These are phyloP conservation scores for Luperina testacea DNA, from an alignment of 2,888 invertebrate species.

Conservation along the genomic window DNA sequence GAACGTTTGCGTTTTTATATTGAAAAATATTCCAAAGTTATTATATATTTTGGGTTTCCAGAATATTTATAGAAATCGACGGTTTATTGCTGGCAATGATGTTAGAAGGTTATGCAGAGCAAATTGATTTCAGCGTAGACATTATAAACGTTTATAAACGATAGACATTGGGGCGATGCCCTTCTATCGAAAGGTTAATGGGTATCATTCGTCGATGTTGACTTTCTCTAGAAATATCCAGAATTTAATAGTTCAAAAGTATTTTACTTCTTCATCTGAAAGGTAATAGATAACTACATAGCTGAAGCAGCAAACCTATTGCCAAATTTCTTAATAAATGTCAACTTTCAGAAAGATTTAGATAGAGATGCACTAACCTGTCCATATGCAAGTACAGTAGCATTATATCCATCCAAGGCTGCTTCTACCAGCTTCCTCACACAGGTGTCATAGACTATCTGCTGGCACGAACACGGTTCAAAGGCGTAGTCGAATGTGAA, in stretches of 20 bases:
- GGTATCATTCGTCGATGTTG: not conserved
- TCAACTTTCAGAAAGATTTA: not conserved
- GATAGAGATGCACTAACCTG: conserved; percentile 91
- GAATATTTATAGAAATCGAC: conserved; percentile 37
- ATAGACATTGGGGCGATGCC: conserved; percentile 14
- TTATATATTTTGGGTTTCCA: conserved; percentile 9
- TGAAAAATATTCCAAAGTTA: not conserved
- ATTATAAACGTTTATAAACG: conserved; percentile 19
- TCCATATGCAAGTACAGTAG: conserved; percentile 98
- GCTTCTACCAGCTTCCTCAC: conserved; percentile 97
- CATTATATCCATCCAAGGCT: conserved; percentile 98
- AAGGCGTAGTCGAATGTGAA: conserved; percentile 99
- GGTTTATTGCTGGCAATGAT: conserved; percentile 16
- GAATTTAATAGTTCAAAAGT: not conserved
- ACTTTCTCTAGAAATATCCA: conserved; percentile 16
- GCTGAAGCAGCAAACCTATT: not conserved
- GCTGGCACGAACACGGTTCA: conserved; percentile 94
- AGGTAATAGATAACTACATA: not conserved
- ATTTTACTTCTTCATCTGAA: too few relatives aligned
- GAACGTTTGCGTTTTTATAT: conserved; percentile 3
- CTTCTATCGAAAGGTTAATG: conserved; percentile 22
- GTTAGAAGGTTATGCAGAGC: conserved; percentile 7
- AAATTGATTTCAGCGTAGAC: conserved; percentile 26
- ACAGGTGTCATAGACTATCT: conserved; percentile 94
- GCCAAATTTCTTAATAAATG: not conserved